Conservation (phyloP, 2,797 vertebrate genomes). For the Oreortyx pictus region DNA sequence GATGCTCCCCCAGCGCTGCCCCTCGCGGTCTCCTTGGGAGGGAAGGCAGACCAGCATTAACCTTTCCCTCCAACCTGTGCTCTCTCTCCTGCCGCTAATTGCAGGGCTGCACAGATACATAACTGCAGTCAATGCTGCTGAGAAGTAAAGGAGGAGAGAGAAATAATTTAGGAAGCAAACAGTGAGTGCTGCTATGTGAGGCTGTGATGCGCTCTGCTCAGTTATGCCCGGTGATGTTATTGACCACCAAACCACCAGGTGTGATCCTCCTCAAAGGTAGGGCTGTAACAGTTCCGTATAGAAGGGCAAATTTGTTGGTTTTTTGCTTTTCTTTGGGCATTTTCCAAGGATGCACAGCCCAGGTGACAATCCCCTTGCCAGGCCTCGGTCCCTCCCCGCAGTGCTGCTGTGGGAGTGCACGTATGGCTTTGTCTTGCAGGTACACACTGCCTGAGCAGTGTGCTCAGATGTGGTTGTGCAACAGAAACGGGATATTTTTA, state of each 20-base stretch:
- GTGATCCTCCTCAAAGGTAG: neutral
- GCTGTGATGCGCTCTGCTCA: too few species aligned
- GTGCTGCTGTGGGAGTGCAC: neutral
- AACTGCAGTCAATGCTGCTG: too few species aligned
- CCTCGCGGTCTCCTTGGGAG: too few species aligned
- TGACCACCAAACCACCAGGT: neutral
- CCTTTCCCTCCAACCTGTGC: too few species aligned
- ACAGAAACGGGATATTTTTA: neutral
- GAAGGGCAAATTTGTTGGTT: neutral
- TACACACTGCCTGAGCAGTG: neutral
- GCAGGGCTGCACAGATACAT: too few species aligned
- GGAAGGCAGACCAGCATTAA: too few species aligned
- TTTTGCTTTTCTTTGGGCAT: rapidly evolving
- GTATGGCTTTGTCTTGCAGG: neutral
- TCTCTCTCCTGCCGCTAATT: too few species aligned
- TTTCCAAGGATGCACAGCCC: neutral
- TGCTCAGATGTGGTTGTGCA: neutral
- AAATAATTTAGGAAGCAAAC: too few species aligned
- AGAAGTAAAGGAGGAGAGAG: too few species aligned
- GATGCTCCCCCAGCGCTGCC: too few species aligned
- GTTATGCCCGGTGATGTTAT: too few species aligned
- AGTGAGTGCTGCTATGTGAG: too few species aligned
- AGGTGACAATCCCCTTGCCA: rapidly evolving
- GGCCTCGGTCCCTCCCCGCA: rapidly evolving
- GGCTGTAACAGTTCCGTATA: rapidly evolving